These are phyloP conservation scores for Enteromius trimaculatus DNA, from an alignment of 2,797 vertebrate genomes.

Conservation along the genomic window DNA sequence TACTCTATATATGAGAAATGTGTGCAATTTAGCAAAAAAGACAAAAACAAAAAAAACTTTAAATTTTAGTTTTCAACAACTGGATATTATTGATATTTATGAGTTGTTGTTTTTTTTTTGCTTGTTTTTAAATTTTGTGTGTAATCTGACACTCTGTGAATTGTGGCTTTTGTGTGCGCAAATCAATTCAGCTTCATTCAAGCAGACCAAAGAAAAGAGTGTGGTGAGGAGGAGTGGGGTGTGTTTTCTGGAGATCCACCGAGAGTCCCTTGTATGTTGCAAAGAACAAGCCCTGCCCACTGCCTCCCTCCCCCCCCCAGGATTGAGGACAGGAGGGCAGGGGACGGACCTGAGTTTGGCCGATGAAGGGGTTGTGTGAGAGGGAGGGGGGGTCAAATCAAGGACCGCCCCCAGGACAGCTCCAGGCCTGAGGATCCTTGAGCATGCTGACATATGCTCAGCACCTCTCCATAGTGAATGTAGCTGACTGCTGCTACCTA, in stretches of 20 bases:
- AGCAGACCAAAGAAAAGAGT: conserved; percentile 29
- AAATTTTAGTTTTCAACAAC: not conserved
- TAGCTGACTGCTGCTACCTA: conserved; percentile 83
- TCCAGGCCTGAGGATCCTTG: conserved; percentile 52
- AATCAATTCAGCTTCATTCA: conserved; percentile 70
- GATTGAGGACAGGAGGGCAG: conserved; percentile 61
- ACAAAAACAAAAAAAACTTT: not conserved
- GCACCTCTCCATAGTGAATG: conserved; percentile 79
- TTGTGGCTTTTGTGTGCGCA: conserved; percentile 73
- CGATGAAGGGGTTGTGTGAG: conserved; percentile 37
- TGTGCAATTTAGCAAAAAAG: not conserved
- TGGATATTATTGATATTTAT: not conserved
- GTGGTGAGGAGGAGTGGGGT: conserved; percentile 36
- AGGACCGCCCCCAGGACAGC: conserved; percentile 59
- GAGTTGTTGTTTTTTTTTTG: conserved; percentile 36
- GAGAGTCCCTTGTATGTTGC: conserved; percentile 70
- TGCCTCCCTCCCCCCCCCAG: conserved; percentile 51
- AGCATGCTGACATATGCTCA: conserved; percentile 80
- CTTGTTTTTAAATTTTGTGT: conserved; percentile 63
- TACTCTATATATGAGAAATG: not conserved
- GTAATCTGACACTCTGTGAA: conserved; percentile 67
- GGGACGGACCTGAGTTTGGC: conserved; percentile 48
- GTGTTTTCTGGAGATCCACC: conserved; percentile 48
- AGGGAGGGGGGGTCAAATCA: conserved; percentile 56
- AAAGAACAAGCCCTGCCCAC: conserved; percentile 67